These are phyloP conservation scores for chimpanzee (Pan troglodytes) DNA, from an alignment of 2,113 vertebrate species.

Conservation along the genomic window NHGRI_mPanTro3-v2.1_pri NC_072414.2:87816501-87817000, in stretches of 20 bases:
- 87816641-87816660: background rate
- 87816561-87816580: constrained; percentile 33
- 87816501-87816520: constrained; percentile 57
- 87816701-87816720: background rate
- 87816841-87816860: background rate
- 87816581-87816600: background rate
- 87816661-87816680: background rate
- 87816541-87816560: constrained; percentile 14
- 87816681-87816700: constrained; percentile 42
- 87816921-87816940: background rate
- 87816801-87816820: background rate
- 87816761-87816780: background rate
- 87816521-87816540: constrained; percentile 20
- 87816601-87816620: background rate
- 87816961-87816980: background rate
- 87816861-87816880: background rate
- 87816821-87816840: background rate
- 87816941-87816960: background rate
- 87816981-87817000: constrained; percentile 15
- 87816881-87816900: background rate
- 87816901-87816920: rapidly evolving
- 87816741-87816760: background rate
- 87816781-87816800: background rate
- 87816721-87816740: background rate
- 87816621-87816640: background rate